Base-by-base conservation (phyloP, 2,113 vertebrate genomes). In the Ciconia maguari region DNA sequence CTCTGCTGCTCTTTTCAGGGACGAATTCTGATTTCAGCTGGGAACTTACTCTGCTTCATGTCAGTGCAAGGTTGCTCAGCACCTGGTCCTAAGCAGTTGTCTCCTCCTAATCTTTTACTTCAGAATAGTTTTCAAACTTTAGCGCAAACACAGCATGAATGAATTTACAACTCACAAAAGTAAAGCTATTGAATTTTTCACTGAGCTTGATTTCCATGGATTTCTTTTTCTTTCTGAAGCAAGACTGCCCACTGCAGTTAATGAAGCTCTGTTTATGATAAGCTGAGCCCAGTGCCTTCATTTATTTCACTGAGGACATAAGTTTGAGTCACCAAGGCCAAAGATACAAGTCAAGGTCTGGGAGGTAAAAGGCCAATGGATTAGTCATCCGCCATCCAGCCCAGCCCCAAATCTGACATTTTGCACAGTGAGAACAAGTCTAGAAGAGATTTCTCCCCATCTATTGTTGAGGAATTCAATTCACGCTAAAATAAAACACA, bases 311-410 rank as follows among this genome's bases (percentile, higher is more conserved):
- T 60, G 66, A 38, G 78, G 70, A 92, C 62, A 6, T 82, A 80
- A 91, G 64, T 78, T 96, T 98, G 98, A 98, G 91, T 98, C 98
- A 98, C 93, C 6, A 18, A 69, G 97, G 98, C 97, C 97, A 98
- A 93, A 98, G 97, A 96, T 86, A 87, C 85, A 78, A 93, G 96
- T 96, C 94, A 84, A 97, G 74, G 96, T 91, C 97, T 97, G 84
- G 91, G 92, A 97, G 97, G 95, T 96, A 97, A 97, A 96, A 94
- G 93, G 94, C 94, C 97, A 98, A 52, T 11, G 76, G 52, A 94
- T 98, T 95, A 98, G 94, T 98, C 98, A 98, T 93, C 80, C 29
- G 2, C 48, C 94, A 93, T 54, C 60, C 77, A 75, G 94, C 96
- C 97, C 97, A 96, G 90, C 97, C 97, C 96, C 92, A 85, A 82